Base-by-base conservation (phyloP, 1,140 invertebrate genomes). In the Megalopta genalis region DNA sequence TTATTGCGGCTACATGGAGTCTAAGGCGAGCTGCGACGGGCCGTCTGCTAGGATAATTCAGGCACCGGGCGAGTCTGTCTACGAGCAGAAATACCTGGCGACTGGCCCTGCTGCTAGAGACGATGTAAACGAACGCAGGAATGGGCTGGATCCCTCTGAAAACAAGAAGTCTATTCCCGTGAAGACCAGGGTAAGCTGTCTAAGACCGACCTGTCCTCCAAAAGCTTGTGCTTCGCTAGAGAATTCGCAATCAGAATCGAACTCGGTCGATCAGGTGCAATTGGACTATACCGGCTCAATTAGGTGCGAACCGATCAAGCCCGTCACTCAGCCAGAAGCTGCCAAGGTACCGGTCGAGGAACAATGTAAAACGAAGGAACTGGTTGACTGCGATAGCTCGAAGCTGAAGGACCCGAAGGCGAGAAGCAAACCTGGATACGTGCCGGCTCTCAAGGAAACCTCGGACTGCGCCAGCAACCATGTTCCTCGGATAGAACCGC, bases 61-160 rank as follows among this genome's bases (percentile, higher is more conserved):
- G 9, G 42, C 12, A 4, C 23, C 37, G 0, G 1, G 0, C 5
- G 12, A 39, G 4, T 5, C 16, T 2, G 0, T 14, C 1, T 0
- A 1, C 21, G 0, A 27, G 3, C 2, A 25, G 9, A 4, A 18
- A 0, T 0, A 0, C 8, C 8, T 0, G 2, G 23, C 8, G 4
- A 37, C 0, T 9, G 59, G 62, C 25, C 1, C 69, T 0, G 49
- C 23, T 6, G 3, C 3, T 0, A 67, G 46, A 10, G 23, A 70
- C 14, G 0, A 23, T 3, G 12, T 1, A 23, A 16, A 42, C 2
- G 42, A 37, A 7, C 54, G 74, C 16, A 81, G 84, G 25, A 86
- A 89, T 46, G 86, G 83, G 7, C 42, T 87, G 0, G 86, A 86
- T 57, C 67, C 83, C 2, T 42, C 8, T 3, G 71, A 77, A 0